phyloP scores from a whole-genome alignment of 2,888 invertebrate genomes.

The Caenorhabditis becei region DNA sequence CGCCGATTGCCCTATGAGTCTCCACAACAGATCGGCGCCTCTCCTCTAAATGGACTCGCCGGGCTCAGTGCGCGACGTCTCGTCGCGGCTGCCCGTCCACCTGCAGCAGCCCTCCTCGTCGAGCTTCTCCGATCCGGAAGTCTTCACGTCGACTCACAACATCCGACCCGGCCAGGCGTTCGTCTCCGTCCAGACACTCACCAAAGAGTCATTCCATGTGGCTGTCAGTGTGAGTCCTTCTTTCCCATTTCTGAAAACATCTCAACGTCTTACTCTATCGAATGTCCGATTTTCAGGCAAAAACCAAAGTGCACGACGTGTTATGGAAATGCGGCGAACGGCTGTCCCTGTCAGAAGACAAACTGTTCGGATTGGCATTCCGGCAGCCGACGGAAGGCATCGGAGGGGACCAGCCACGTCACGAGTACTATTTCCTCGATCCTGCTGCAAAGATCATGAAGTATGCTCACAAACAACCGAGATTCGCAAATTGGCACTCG shows the following conservation, averaged over 20 bases:
- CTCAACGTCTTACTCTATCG: neutral
- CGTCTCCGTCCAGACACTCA: slow-evolving; percentile 71
- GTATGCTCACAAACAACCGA: slow-evolving; percentile 74
- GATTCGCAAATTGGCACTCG: slow-evolving; percentile 71
- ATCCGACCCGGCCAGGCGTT: slow-evolving; percentile 68
- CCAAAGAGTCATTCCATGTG: slow-evolving; percentile 70
- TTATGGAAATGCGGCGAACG: slow-evolving; percentile 75
- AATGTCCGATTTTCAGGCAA: slow-evolving; percentile 70
- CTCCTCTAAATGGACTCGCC: slow-evolving; percentile 59
- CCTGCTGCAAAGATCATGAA: slow-evolving; percentile 74
- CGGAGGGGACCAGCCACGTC: slow-evolving; percentile 73
- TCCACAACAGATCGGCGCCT: neutral
- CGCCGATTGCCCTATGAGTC: slow-evolving; percentile 40
- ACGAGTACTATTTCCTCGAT: slow-evolving; percentile 77
- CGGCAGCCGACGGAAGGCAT: slow-evolving; percentile 74
- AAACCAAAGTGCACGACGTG: slow-evolving; percentile 74
- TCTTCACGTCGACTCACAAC: slow-evolving; percentile 65
- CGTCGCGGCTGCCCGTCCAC: slow-evolving; percentile 65
- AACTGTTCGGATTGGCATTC: slow-evolving; percentile 74
- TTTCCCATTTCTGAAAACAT: slow-evolving; percentile 8
- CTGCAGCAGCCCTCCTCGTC: slow-evolving; percentile 70
- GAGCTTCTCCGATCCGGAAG: slow-evolving; percentile 66
- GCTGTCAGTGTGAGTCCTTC: slow-evolving; percentile 64
- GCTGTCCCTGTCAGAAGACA: slow-evolving; percentile 71
- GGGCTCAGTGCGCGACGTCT: slow-evolving; percentile 48